Evolutionary conservation across 2,113 vertebrate species (phyloP), one percentile per base, ranked within the genome.

Genomic region (Pao palembangensis): DNA sequence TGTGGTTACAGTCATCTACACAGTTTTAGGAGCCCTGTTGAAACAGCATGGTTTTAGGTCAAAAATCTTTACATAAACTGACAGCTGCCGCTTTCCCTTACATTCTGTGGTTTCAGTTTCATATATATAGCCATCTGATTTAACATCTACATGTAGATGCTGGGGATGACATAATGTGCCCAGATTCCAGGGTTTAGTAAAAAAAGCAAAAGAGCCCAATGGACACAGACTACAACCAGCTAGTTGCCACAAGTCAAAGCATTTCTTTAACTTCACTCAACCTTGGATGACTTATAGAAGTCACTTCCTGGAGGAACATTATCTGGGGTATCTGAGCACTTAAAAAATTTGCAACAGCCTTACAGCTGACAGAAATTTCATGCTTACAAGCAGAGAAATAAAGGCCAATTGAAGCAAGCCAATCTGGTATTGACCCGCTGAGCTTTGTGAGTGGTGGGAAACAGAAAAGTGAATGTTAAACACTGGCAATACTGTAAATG

Each of bases 251-350:
- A 77, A 78, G 68, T 74, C 78, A 51, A 84, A 77, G 76, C 55
- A 75, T 75, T 85, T 84, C 25, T 83, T 71, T 83, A 84, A 72
- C 53, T 46, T 51, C 16, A 51, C 38, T 61, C 65, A 71, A 66
- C 77, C 82, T 81, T 67, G 59, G 66, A 78, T 50, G 72, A 75
- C 68, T 81, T 48, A 69, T 23, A 55, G 56, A 78, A 58, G 68
- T 64, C 28, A 14, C 31, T 58, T 71, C 64, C 56, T 42, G 65
- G 20, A 49, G 60, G 5, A 65, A 71, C 72, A 80, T 80, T 67
- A 73, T 67, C 76, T 55, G 7, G 64, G 75, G 80, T 79, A 65
- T 71, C 44, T 51, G 55, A 50, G 51, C 5, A 31, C 64, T 56
- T 54, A 13, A 71, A 79, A 69, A 60, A 76, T 64, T 25, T 56